These are phyloP conservation scores for Agriotes lineatus DNA, from an alignment of 2,888 invertebrate genomes.

Conservation along the genomic window DNA sequence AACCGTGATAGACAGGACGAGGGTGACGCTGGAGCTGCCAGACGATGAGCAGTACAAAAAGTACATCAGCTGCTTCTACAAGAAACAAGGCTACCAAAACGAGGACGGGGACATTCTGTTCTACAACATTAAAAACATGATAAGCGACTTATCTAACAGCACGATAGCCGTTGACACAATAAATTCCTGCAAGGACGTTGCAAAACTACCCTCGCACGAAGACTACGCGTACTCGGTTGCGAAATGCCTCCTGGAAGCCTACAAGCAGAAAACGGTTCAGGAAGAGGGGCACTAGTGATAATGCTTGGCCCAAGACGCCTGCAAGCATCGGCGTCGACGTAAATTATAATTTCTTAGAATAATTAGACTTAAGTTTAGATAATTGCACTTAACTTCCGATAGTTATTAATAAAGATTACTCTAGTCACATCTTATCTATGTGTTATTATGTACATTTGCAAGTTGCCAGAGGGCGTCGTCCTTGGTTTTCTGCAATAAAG, in stretches of 20 bases:
- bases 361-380: conserved; percentile 13
- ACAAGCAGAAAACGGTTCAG: conserved; percentile 15
- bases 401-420: conserved; percentile 24
- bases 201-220: conserved; percentile 22
- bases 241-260: conserved; percentile 29
- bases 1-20: conserved; percentile 31
- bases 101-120: conserved; percentile 52
- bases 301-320: no score
- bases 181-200: conserved; percentile 27
- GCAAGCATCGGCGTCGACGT: not conserved
- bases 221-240: conserved; percentile 26
- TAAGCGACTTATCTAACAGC: conserved; percentile 29
- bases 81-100: conserved; percentile 66
- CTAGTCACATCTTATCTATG: conserved; percentile 17
- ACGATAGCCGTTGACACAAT: conserved; percentile 25
- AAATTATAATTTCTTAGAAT: conserved; percentile 16
- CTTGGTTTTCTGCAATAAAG: no score
- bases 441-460: not conserved
- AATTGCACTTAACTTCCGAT: not conserved
- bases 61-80: conserved; percentile 59
- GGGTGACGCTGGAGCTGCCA: conserved; percentile 31
- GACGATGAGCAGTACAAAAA: conserved; percentile 29
- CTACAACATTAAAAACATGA: conserved; percentile 37
- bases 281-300: not conserved
- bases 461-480: no score